These are phyloP conservation scores for Marcusenius ussheri DNA, from an alignment of 2,113 vertebrate species.

Conservation along the genomic window DNA sequence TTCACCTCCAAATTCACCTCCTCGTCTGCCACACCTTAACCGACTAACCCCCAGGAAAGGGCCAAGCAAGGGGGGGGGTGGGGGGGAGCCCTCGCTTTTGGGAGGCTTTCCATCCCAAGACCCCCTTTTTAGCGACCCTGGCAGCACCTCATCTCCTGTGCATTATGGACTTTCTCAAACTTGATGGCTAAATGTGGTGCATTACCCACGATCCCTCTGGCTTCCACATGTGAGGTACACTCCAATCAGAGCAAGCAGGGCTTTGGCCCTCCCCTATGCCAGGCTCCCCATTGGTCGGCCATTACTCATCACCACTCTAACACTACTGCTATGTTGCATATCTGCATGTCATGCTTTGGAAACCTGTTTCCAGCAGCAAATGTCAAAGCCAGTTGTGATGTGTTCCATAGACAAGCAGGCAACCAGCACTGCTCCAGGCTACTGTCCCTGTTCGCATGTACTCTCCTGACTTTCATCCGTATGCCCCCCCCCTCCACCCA, in stretches of 20 bases:
- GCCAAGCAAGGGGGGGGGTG: slow-evolving; percentile 19
- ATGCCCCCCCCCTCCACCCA: slow-evolving; percentile 33
- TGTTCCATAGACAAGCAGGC: slow-evolving; percentile 98
- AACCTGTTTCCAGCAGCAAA: slow-evolving; percentile 61
- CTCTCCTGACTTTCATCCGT: slow-evolving; percentile 41
- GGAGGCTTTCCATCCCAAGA: slow-evolving; percentile 27
- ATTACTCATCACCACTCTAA: slow-evolving; percentile 25
- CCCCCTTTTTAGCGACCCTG: not conserved
- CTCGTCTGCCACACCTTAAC: slow-evolving; percentile 34
- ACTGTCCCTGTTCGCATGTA: slow-evolving; percentile 53
- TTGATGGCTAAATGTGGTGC: slow-evolving; percentile 28
- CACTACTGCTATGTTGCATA: slow-evolving; percentile 12
- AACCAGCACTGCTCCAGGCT: slow-evolving; percentile 90
- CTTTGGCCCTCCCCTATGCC: slow-evolving; percentile 23
- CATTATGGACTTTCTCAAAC: slow-evolving; percentile 35
- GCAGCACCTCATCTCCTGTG: not conserved
- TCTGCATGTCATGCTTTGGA: slow-evolving; percentile 42
- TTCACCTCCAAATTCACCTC: slow-evolving; percentile 46
- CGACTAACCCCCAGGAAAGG: slow-evolving; percentile 22
- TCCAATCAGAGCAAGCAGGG: not conserved
- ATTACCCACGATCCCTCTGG: not conserved
- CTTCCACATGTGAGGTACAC: not conserved
- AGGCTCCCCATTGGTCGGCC: slow-evolving; percentile 20
- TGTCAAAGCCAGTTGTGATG: slow-evolving; percentile 69
- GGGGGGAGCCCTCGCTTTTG: slow-evolving; percentile 21